Evolutionary conservation across 2,113 vertebrate genomes (phyloP), one percentile per base, ranked within the genome.

Genomic region (Pseudorectes ferrugineus): DNA sequence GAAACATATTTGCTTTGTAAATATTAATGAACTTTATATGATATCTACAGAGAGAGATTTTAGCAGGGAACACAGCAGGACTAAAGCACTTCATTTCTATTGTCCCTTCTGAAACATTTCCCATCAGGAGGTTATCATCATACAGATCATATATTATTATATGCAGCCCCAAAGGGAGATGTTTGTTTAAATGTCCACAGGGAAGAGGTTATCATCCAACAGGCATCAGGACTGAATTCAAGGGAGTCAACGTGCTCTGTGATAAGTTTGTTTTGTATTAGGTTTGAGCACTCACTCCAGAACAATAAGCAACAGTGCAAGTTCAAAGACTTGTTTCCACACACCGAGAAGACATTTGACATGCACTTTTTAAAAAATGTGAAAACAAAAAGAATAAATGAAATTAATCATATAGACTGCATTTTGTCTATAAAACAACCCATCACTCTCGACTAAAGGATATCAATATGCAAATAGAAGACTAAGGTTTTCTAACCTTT

Each of bases 1-100:
- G 78, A 95, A 82, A 85, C 35, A 16, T 40, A 73, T 88, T 88
- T 92, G 58, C 71, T 91, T 62, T 66, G 62, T 55, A 88, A 95
- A 82, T 85, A 79, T 76, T 89, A 85, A 79, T 70, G 45, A 91
- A 78, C 58, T 79, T 88, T 73, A 76, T 25, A 66, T 26, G 46
- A 23, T 66, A 22, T 62, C 89, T 76, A 33, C 4, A 35, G 81
- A 78, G 95, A 81, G 45, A 65, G 46, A 58, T 76, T 89, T 89
- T 54, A 77, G 35, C 36, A 66, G 63, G 55, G 31, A 83, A 73
- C 65, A 81, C 83, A 51, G 67, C 1, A 85, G 46, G 58, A 43
- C 66, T 51, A 24, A 72, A 66, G 51, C 62, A 66, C 12, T 5
- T 28, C 3, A 62, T 45, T 87, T 61, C 62, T 51, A 6, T 5